Evolutionary conservation across 2,797 vertebrate genomes (phyloP), one percentile per base, ranked within the genome.

Genomic region (Sphenopsis melanotis): DNA sequence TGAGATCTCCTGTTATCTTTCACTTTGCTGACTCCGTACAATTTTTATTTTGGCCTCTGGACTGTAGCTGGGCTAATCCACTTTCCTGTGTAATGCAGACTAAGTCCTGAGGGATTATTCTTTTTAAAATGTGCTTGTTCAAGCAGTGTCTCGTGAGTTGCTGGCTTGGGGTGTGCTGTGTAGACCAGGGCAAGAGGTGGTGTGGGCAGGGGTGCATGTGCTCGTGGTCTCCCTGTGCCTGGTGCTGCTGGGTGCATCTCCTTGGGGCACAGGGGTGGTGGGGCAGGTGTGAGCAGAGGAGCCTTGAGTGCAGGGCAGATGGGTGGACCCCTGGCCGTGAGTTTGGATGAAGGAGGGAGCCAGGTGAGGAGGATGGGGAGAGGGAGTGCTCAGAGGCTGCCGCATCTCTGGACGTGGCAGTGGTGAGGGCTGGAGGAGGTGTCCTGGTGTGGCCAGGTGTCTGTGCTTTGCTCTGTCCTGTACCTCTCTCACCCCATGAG

Each of bases 71-170:
- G 71, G 41, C 34, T 92, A 53, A 89, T 95, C 76, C 32, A 10
- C 30, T 91, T 83, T 64, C 56, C 53, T 74, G 53, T 3, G 3
- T 85, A 83, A 77, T 5, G 14, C 65, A 87, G 75, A 39, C 78
- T 56, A 27, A 85, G 24, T 81, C 93, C n/a, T 0, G 2, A 21
- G 68, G 68, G 56, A n/a, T 87, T 89, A 18, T 76, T 88, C 80
- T 86, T 93, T 96, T 92, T 30, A 53, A 90, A 86, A 86, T 69
- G 44, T 91, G 83, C 90, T 91, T 93, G 39, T 56, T 89, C 66
- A 77, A 64, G 71, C 47, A 32, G 19, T 36, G 52, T 74, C 81
- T 47, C 6, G 2, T 1, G 30, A 85, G 52, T 32, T 94, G 68
- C 44, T 84, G 64, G 26, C 47, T 85, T 2, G 4, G 59, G 36